A percentile compares a stretch with the other conserved stretches of the same genome.
Evolutionary conservation across 2,113 vertebrate genomes (phyloP).

Genomic region (Dasypus novemcinctus): DNA sequence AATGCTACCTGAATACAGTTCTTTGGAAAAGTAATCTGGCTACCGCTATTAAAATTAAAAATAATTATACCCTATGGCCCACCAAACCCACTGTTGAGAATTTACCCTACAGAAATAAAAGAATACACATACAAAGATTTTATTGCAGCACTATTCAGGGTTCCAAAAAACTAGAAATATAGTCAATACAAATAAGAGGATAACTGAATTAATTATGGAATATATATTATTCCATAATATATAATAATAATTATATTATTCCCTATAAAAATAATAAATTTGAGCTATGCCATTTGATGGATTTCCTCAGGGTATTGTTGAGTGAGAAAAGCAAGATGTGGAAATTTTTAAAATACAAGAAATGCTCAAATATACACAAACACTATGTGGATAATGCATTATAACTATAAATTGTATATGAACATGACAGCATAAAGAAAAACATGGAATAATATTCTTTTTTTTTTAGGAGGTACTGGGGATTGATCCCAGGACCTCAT

Average conservation of each 20-base stretch:
- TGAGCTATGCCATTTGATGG: neutral
- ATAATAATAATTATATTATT: too few relatives aligned
- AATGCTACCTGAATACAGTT: neutral
- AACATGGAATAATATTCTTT: neutral
- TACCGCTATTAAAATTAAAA: neutral
- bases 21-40: neutral
- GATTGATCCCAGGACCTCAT: too few relatives aligned
- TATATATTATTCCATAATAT: too few relatives aligned
- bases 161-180: neutral
- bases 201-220: neutral
- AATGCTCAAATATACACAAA: neutral
- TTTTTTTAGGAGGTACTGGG: too few relatives aligned
- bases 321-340: neutral
- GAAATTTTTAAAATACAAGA: conserved; percentile 5
- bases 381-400: neutral
- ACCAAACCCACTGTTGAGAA: neutral
- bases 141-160: neutral
- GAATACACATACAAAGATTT: neutral
- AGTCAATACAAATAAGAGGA: neutral
- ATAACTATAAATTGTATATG: neutral
- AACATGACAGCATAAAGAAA: neutral
- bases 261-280: neutral
- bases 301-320: neutral
- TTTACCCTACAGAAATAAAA: neutral
- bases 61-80: neutral